Base-by-base conservation (phyloP, 1,140 invertebrate genomes). In the Dryas iulia region DNA sequence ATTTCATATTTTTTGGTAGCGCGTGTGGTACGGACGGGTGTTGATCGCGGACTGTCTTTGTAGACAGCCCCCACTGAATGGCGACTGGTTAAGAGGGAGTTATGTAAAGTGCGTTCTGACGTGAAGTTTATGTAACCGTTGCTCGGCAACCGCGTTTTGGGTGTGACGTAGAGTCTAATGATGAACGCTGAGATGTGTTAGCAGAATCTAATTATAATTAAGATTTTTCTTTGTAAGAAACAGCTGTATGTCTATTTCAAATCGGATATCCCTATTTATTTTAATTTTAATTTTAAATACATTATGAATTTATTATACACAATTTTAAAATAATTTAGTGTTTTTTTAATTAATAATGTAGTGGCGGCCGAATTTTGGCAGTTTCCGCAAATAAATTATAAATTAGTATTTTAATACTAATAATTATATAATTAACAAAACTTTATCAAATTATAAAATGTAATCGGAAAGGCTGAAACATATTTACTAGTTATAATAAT, bases 21-120 rank as follows among this genome's bases (percentile, higher is more conserved):
- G 65, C 69, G 71, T 72, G 70, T 70, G 52, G 23, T 60, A 57
- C 66, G 61, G 67, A 25, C 77, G 76, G 75, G 60, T 33, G 63
- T 54, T 53, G 67, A 60, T 60, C 76, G 78, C 74, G 76, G 58
- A 84, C 85, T 84, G 82, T 69, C 63, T 65, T 60, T 14, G 59
- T 7, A 39, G 58, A 30, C 53, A 69, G 73, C 74, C 76, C 76
- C 72, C 72, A 68, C 76, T 76, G 72, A 59, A 61, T 59, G 64
- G 56, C 69, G 59, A 71, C 73, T 72, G 74, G 53, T 56, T 56
- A 56, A 56, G 53, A 56, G 53, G 53, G 33, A 57, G 74, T 89
- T 87, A 89, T 76, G 74, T 87, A 89, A 89, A 87, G 72, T 76
- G 76, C 74, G 73, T 74, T 62, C 53, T 76, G 73, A 77, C 72